Percentiles rank a stretch among this genome's conserved stretches.
phyloP scores from a whole-genome alignment of 2,888 invertebrate species.

The Drosophila anomalata region DNA sequence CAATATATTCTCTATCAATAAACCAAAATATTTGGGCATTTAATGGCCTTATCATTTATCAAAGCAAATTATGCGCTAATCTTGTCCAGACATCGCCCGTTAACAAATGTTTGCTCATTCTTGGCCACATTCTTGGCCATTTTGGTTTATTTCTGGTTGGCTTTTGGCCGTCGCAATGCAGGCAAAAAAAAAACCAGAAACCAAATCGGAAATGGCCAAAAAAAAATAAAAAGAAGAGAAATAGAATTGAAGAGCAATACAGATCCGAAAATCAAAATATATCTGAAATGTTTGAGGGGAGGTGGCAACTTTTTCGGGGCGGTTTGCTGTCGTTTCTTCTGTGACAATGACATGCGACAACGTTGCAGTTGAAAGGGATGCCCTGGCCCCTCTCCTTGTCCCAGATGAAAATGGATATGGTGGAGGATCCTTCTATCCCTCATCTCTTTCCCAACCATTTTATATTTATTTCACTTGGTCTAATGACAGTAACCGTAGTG shows the following conservation, averaged over 20 bases:
- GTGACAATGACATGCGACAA: slow-evolving; percentile 55
- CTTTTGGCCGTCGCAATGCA: slow-evolving; percentile 53
- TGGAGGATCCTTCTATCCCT: neutral
- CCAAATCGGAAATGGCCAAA: slow-evolving; percentile 2
- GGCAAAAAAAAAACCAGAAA: slow-evolving; percentile 32
- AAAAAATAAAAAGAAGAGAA: slow-evolving; percentile 2
- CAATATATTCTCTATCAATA: slow-evolving; percentile 3
- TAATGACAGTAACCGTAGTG: slow-evolving; percentile 25
- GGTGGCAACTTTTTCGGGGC: slow-evolving; percentile 23
- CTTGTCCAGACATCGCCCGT: slow-evolving; percentile 60
- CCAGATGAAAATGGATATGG: slow-evolving; percentile 39
- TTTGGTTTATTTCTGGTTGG: slow-evolving; percentile 25
- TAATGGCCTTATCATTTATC: slow-evolving; percentile 21
- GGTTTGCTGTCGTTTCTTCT: slow-evolving; percentile 45
- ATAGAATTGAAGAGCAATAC: slow-evolving; percentile 59
- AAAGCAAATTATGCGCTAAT: slow-evolving; percentile 45
- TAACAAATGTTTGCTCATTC: slow-evolving; percentile 41
- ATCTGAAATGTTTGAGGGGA: slow-evolving; percentile 39
- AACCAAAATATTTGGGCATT: neutral
- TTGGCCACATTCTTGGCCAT: neutral
- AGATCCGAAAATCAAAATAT: slow-evolving; percentile 65
- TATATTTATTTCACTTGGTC: slow-evolving; percentile 1
- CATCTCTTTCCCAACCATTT: neutral
- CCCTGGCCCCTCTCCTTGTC: slow-evolving; percentile 8
- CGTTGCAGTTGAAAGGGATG: slow-evolving; percentile 44